A percentile compares a stretch with the other conserved stretches of the same genome.
Conservation (phyloP, 2,113 vertebrate genomes). For the Hemicordylus capensis region DNA sequence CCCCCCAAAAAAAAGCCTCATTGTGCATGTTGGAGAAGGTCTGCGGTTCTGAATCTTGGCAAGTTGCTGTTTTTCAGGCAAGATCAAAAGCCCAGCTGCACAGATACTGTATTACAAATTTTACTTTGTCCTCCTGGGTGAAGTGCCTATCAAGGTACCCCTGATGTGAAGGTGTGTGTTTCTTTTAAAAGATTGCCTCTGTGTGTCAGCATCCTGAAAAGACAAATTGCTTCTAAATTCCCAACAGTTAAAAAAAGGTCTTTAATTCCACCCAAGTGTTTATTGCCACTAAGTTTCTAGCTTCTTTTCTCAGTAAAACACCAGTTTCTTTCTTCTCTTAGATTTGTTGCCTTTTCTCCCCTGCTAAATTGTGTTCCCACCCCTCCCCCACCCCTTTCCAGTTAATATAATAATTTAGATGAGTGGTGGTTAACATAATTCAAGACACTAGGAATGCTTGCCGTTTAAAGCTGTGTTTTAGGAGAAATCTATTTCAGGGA, state of each 20-base stretch:
- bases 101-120: neutral
- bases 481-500: slow-evolving; percentile 56
- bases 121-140: neutral
- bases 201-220: neutral
- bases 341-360: slow-evolving; percentile 62
- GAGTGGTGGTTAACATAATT: slow-evolving; percentile 65
- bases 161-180: neutral
- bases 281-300: slow-evolving; percentile 16
- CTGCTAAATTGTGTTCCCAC: slow-evolving; percentile 56
- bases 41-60: neutral
- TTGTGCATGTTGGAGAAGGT: neutral
- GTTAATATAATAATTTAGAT: slow-evolving; percentile 69
- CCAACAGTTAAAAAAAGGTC: slow-evolving; percentile 12
- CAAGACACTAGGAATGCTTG: slow-evolving; percentile 47
- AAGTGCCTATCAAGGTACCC: no score
- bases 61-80: neutral
- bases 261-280: slow-evolving; percentile 52
- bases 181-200: neutral
- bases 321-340: slow-evolving; percentile 41
- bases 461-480: slow-evolving; percentile 51
- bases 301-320: slow-evolving; percentile 45
- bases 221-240: slow-evolving; percentile 35
- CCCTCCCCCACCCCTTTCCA: slow-evolving; percentile 44
- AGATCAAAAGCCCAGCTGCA: neutral
- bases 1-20: no score